These are phyloP conservation scores for Cardiocondyla obscurior DNA, from an alignment of 1,140 invertebrate genomes.

Conservation along the genomic window DNA sequence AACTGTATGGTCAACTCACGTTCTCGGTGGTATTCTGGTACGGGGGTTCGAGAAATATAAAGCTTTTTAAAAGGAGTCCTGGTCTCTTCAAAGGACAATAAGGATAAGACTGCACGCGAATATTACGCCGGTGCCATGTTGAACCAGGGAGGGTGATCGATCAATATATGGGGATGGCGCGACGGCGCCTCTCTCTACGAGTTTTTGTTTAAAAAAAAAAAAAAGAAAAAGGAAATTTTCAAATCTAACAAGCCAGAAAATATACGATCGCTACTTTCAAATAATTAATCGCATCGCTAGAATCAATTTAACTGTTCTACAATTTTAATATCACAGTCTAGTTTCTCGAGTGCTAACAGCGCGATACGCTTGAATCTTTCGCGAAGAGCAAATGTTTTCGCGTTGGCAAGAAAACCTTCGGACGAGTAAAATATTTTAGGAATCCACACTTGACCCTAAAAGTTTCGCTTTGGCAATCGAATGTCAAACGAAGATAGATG, in stretches of 20 bases:
- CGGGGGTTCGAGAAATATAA: conserved; percentile 91
- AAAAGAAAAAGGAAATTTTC: conserved; percentile 33
- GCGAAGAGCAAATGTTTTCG: not conserved
- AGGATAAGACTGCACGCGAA: conserved; percentile 69
- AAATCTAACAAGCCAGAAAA: not conserved
- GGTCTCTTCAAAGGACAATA: conserved; percentile 52
- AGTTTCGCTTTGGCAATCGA: not conserved
- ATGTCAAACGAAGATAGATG: conserved; percentile 28
- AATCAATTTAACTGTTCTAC: not conserved
- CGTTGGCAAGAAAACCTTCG: not conserved
- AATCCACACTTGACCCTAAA: conserved; percentile 48
- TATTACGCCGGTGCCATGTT: conserved; percentile 75
- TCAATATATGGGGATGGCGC: conserved; percentile 63
- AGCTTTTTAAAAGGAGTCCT: conserved; percentile 79
- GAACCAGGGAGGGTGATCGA: conserved; percentile 55
- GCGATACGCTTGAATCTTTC: not conserved
- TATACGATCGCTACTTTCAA: too few relatives aligned
- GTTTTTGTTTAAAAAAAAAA: too few relatives aligned
- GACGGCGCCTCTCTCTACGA: conserved; percentile 52
- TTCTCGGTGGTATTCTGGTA: conserved; percentile 93
- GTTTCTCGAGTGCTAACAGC: not conserved
- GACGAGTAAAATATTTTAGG: not conserved
- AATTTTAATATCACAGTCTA: not conserved
- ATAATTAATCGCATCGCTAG: too few relatives aligned
- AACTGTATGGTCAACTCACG: conserved; percentile 84